Conservation (phyloP, 2,888 invertebrate species). For the Notodonta dromedarius region DNA sequence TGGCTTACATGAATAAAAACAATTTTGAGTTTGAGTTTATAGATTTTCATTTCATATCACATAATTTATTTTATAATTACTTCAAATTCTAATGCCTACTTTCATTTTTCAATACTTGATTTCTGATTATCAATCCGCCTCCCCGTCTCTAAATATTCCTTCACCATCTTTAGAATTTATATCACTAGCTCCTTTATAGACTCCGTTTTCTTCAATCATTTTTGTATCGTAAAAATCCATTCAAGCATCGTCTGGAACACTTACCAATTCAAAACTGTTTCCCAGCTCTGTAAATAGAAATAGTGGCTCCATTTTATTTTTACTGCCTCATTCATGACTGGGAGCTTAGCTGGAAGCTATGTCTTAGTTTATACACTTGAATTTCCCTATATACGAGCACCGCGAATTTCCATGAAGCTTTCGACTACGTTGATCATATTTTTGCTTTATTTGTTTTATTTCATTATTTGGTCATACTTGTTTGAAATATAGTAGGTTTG, state of each 20-base stretch:
- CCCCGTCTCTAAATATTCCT: no score
- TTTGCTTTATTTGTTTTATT: constrained; percentile 6
- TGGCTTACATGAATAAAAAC: no score
- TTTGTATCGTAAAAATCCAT: constrained; percentile 4
- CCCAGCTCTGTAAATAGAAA: constrained; percentile 22
- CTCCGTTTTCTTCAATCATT: neutral
- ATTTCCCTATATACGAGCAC: constrained; percentile 63
- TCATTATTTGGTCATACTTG: neutral
- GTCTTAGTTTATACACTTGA: constrained; percentile 55
- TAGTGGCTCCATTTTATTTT: constrained; percentile 31
- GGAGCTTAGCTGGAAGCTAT: constrained; percentile 36
- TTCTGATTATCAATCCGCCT: no score
- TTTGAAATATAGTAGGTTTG: neutral
- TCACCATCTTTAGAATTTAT: no score
- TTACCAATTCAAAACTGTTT: constrained; percentile 31
- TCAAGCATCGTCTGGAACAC: constrained; percentile 14
- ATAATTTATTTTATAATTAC: no score
- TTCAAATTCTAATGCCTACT: no score
- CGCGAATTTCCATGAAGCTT: constrained; percentile 32
- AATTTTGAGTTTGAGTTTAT: no score
- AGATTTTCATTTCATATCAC: no score
- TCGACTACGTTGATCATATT: constrained; percentile 1
- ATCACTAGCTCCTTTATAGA: no score
- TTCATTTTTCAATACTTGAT: no score
- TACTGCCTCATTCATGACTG: constrained; percentile 28